A percentile compares a stretch with the other conserved stretches of the same genome.
These are phyloP conservation scores for Andrena cerasifolii DNA, from an alignment of 1,140 invertebrate species.

Conservation along the genomic window DNA sequence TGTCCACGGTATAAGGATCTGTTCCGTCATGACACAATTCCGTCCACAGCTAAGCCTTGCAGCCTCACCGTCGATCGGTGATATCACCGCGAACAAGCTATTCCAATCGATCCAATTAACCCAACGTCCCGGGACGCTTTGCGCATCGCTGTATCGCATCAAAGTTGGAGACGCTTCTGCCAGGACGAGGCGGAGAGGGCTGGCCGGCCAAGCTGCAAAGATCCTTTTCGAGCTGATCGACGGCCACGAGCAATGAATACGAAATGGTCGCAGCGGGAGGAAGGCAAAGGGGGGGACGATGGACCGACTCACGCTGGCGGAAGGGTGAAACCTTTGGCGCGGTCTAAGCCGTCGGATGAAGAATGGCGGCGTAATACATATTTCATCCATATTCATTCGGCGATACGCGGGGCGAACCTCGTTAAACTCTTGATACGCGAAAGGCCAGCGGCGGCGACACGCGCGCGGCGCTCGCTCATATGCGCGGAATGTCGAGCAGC, in stretches of 20 bases:
- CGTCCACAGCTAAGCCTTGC: too few relatives aligned
- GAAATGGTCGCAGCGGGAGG: slow-evolving; percentile 44
- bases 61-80: not conserved
- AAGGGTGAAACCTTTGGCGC: slow-evolving; percentile 33
- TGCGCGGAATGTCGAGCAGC: slow-evolving; percentile 47
- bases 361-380: slow-evolving; percentile 58
- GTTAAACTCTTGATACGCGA: slow-evolving; percentile 52
- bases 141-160: slow-evolving; percentile 59
- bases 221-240: slow-evolving; percentile 57
- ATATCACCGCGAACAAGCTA: not conserved
- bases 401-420: slow-evolving; percentile 34
- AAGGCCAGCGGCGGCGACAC: slow-evolving; percentile 45
- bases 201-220: not conserved
- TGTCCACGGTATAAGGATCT: too few relatives aligned
- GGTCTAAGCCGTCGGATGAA: slow-evolving; percentile 55
- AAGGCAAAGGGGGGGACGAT: not conserved
- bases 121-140: slow-evolving; percentile 27
- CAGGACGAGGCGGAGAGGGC: not conserved
- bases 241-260: slow-evolving; percentile 63
- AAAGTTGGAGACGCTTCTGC: slow-evolving; percentile 59
- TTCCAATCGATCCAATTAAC: slow-evolving; percentile 28
- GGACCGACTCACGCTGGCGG: not conserved
- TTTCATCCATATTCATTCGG: slow-evolving; percentile 65
- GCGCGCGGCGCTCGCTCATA: slow-evolving; percentile 34
- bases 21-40: too few relatives aligned